Evolutionary conservation across 2,113 vertebrate genomes (phyloP), one percentile per base, ranked within the genome.

Genomic region (Spheniscus mendiculus): DNA sequence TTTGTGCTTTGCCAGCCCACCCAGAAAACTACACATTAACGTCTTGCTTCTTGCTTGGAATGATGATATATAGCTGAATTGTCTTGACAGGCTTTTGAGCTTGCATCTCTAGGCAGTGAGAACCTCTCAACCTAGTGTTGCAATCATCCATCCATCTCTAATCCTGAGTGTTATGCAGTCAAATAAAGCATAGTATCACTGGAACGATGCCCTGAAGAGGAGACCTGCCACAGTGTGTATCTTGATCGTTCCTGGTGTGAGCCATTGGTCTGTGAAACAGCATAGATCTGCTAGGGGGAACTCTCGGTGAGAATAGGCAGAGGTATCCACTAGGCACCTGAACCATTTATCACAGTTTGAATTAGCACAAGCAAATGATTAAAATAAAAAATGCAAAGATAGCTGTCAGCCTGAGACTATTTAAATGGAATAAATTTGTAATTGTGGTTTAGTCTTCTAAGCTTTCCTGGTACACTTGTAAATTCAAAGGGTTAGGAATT

Each of bases 71-170:
- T 23, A 55, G 23, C 77, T 89, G 87, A 94, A 76, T 87, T 62
- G 62, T 87, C 66, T 70, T 95, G 94, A 96, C 95, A 94, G 73
- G 89, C 89, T 53, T 92, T 91, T 89, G 73, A 89, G 81, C 61
- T 82, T 83, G 77, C 73, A 72, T 89, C 95, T 91, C 45, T 53
- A 91, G 95, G 93, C 95, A 90, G 66, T 58, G 40, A 83, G 58
- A 87, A 45, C 2, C 10, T 94, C 62, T 94, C 53, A 96, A 53
- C 53, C 29, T 76, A 62, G 38, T 69, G 87, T 52, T 80, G 70
- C 73, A 91, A 6, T 67, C 84, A 82, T 91, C 84, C 94, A 55
- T 94, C 81, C 10, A 0, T 95, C 49, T 32, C 62, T 94, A 88
- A 93, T 93, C 73, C 82, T 32, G 78, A 69, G 30, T 89, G 19